A percentile compares a stretch with the other conserved stretches of the same genome.
Conservation (phyloP, 2,888 invertebrate genomes). For the Leptopilina drosophilae region DNA sequence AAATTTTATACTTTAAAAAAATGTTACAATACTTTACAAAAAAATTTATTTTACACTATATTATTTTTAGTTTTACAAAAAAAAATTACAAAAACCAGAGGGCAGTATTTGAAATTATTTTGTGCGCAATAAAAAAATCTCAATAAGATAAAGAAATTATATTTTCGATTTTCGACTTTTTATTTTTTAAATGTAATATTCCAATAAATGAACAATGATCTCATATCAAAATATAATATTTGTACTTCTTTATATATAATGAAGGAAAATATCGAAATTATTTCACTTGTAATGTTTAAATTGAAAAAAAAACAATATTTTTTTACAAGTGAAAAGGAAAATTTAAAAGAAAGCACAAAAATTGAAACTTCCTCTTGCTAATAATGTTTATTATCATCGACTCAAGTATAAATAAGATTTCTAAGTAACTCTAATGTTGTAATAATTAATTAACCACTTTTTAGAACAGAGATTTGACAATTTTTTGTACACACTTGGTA, state of each 20-base stretch:
- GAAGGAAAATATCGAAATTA: too few relatives aligned
- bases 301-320: neutral
- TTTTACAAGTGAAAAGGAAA: neutral
- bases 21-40: neutral
- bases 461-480: neutral
- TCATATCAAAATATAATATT: too few relatives aligned
- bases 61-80: too few relatives aligned
- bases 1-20: constrained; percentile 2
- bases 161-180: too few relatives aligned
- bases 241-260: too few relatives aligned
- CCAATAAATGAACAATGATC: too few relatives aligned
- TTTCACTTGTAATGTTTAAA: neutral
- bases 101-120: neutral
- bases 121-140: too few relatives aligned
- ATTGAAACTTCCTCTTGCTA: neutral
- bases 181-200: too few relatives aligned
- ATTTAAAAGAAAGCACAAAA: constrained; percentile 24
- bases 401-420: neutral
- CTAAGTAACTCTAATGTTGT: neutral
- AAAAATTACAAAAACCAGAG: neutral
- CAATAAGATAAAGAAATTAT: too few relatives aligned
- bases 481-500: constrained; percentile 14
- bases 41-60: neutral
- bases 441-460: constrained; percentile 7
- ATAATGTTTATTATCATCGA: neutral